phyloP scores from a whole-genome alignment of 2,797 vertebrate genomes.

The Tenualosa thibaudeaui region DNA sequence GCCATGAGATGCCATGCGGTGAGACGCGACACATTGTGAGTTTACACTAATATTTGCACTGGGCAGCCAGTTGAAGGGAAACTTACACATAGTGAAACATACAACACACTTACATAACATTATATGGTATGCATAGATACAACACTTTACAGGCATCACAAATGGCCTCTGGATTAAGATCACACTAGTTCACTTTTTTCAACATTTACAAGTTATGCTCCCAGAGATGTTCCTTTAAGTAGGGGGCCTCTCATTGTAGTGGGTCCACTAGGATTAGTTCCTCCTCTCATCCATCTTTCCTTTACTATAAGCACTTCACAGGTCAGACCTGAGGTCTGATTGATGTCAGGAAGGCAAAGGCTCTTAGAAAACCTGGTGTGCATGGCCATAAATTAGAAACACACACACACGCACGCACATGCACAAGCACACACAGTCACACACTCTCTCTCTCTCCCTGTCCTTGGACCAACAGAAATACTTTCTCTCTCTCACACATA shows the following conservation, averaged over 20 bases:
- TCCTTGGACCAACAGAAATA: background rate
- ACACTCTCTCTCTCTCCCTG: background rate
- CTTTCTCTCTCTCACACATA: background rate
- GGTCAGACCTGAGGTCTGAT: conserved; percentile 7
- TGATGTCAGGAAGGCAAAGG: conserved; percentile 8
- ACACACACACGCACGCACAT: background rate
- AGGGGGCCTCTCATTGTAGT: background rate
- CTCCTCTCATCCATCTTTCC: background rate
- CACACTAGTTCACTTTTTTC: no score
- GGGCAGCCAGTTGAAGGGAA: no score
- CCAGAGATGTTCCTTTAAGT: background rate
- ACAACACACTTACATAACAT: no score
- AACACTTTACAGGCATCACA: no score
- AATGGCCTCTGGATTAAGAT: no score
- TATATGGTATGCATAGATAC: no score
- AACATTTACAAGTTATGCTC: background rate
- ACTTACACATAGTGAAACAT: no score
- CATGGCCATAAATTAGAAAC: background rate
- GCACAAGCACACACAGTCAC: background rate
- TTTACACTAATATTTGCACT: no score
- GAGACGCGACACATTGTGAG: no score
- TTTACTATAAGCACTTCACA: background rate
- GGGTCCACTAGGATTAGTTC: background rate
- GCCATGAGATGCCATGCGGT: no score
- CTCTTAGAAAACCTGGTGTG: background rate